A percentile compares a stretch with the other conserved stretches of the same genome.
Evolutionary conservation across 2,113 vertebrate genomes (phyloP).

Genomic region (Haliaeetus leucogaster): DNA sequence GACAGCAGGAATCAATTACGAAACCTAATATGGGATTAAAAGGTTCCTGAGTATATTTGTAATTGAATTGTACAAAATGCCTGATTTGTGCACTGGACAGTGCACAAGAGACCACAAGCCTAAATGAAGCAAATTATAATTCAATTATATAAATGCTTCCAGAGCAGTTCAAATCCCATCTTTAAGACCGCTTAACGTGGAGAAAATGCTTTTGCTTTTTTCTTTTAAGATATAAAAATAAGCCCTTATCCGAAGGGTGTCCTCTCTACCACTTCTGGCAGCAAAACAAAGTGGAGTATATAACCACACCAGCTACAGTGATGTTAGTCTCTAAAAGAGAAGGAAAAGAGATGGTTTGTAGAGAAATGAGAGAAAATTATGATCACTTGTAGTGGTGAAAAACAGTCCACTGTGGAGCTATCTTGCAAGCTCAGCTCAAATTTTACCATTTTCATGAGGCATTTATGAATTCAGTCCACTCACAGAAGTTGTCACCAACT

Average conservation of each 20-base stretch:
- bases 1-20: conserved; percentile 57
- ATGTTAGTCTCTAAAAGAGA: neutral
- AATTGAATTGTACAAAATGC: conserved; percentile 66
- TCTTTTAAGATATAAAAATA: neutral
- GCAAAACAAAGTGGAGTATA: neutral
- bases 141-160: conserved; percentile 63
- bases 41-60: conserved; percentile 48
- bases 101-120: conserved; percentile 26
- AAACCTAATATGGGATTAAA: conserved; percentile 63
- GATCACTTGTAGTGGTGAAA: neutral
- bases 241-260: neutral
- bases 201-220: neutral
- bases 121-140: conserved; percentile 63
- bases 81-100: conserved; percentile 37
- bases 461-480: neutral
- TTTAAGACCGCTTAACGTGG: neutral
- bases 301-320: neutral
- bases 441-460: neutral
- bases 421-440: neutral
- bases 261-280: neutral
- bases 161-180: conserved; percentile 22
- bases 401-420: neutral
- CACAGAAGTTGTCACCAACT: neutral
- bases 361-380: neutral
- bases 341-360: neutral